These are phyloP conservation scores for Vidua chalybeata DNA, from an alignment of 2,113 vertebrate species.

Conservation along the genomic window DNA sequence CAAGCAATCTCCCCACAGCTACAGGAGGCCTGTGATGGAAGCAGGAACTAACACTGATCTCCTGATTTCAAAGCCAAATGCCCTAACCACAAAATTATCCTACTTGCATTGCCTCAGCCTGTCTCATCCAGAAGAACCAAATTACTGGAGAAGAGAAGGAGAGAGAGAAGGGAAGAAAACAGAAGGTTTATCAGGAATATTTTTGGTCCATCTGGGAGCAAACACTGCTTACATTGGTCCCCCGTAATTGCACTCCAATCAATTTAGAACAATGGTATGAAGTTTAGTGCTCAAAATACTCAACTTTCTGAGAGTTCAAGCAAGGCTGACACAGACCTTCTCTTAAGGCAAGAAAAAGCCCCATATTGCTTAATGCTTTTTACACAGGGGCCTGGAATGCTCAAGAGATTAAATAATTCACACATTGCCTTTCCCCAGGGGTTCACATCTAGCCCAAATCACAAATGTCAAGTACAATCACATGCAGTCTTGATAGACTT, in stretches of 20 bases:
- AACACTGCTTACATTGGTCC: neutral
- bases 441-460: neutral
- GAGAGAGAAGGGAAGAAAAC: neutral
- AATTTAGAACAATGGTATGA: neutral
- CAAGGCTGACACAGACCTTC: neutral
- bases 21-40: neutral
- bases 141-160: neutral
- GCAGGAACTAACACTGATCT: neutral
- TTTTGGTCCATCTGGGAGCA: neutral
- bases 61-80: neutral
- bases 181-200: neutral
- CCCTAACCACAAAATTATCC: neutral
- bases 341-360: neutral
- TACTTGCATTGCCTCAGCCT: neutral
- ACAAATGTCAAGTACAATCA: neutral
- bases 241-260: neutral
- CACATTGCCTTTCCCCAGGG: neutral
- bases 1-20: neutral
- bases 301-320: neutral
- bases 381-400: neutral
- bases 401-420: neutral
- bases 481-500: fast-evolving
- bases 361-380: neutral
- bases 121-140: neutral
- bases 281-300: neutral